phyloP scores from a whole-genome alignment of 2,888 invertebrate genomes.

The Apodemia mormo region DNA sequence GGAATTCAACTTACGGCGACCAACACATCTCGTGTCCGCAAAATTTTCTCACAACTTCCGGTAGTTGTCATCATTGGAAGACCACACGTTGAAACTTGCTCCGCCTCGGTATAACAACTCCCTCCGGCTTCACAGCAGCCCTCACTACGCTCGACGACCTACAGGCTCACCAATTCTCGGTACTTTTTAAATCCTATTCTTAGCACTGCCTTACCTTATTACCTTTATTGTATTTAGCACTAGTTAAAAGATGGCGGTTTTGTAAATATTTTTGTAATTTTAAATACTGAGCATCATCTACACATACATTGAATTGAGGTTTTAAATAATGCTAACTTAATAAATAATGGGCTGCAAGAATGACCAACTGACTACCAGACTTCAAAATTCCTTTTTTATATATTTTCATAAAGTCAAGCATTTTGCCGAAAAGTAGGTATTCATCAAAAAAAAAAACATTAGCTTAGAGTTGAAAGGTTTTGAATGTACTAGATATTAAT shows the following conservation, averaged over 20 bases:
- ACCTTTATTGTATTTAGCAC: conserved; percentile 53
- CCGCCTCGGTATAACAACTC: conserved; percentile 57
- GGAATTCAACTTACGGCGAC: conserved; percentile 55
- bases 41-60: conserved; percentile 63
- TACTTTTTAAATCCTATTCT: conserved; percentile 79
- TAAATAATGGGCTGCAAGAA: neutral
- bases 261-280: conserved; percentile 25
- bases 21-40: conserved; percentile 60
- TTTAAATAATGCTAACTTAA: neutral
- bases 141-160: conserved; percentile 65
- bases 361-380: neutral
- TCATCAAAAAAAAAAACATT: neutral
- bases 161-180: conserved; percentile 76
- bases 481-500: neutral
- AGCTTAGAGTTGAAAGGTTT: neutral
- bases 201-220: conserved; percentile 70
- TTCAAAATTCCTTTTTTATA: neutral
- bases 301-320: neutral
- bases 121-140: conserved; percentile 75
- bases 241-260: conserved; percentile 42
- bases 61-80: conserved; percentile 66
- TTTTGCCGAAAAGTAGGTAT: neutral
- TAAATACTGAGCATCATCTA: neutral
- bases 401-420: neutral
- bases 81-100: conserved; percentile 55